Conservation (phyloP, 2,113 vertebrate species). For the Lepus americanus region DNA sequence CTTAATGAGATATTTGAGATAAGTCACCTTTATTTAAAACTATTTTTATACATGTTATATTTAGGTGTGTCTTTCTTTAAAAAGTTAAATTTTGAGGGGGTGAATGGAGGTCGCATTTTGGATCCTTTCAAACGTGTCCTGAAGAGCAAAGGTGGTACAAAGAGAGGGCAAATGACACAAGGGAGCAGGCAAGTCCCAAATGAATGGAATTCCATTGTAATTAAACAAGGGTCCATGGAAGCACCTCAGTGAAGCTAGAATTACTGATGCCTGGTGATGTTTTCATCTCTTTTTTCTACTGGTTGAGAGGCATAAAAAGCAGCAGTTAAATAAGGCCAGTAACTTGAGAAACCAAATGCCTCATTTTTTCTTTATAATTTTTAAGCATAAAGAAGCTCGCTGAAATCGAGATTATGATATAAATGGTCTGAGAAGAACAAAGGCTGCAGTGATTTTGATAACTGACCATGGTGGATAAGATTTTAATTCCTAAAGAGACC, state of each 20-base stretch:
- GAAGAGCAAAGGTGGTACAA: not conserved
- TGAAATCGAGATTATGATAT: slow-evolving; percentile 30
- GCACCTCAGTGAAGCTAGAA: slow-evolving; percentile 28
- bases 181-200: not conserved
- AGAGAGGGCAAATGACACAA: not conserved
- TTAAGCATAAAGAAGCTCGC: slow-evolving; percentile 5
- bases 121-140: not conserved
- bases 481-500: slow-evolving; percentile 63
- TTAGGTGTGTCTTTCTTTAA: slow-evolving; percentile 35
- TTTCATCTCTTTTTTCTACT: slow-evolving; percentile 35
- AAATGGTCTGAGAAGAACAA: slow-evolving; percentile 53
- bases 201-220: slow-evolving; percentile 54
- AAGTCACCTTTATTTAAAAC: not conserved
- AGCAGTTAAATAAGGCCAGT: slow-evolving; percentile 38
- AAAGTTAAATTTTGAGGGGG: slow-evolving; percentile 30
- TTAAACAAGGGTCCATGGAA: slow-evolving; percentile 44
- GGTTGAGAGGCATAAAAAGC: slow-evolving; percentile 19
- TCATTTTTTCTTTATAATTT: slow-evolving; percentile 49
- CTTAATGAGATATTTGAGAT: not conserved
- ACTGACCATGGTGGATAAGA: slow-evolving; percentile 36
- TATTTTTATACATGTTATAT: not conserved
- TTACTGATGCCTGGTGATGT: slow-evolving; percentile 25
- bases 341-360: slow-evolving; percentile 57
- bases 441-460: slow-evolving; percentile 39
- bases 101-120: not conserved